Base-by-base conservation (phyloP, 2,797 vertebrate genomes). In the Alosa sapidissima region DNA sequence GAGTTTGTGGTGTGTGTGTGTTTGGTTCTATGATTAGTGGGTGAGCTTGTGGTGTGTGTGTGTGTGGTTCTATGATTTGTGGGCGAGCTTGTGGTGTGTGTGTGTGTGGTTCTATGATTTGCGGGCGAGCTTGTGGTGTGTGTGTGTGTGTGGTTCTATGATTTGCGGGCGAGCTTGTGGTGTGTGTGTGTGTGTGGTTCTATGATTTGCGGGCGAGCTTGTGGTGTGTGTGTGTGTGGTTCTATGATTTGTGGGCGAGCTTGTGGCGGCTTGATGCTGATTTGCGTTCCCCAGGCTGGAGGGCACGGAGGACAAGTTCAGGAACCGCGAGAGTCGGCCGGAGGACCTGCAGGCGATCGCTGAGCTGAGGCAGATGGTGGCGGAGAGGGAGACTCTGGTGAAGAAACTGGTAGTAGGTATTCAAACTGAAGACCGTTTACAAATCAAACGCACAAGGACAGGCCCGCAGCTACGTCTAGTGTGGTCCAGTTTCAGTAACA, bases 321-420 rank as follows among this genome's bases (percentile, higher is more conserved):
- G 97, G 86, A 97, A 96, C 94, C 95, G 98, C 91, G 98, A 99
- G 93, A 97, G 98, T 91, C 95, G 98, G 86, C 96, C 96, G 0
- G 98, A 99, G 93, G 98, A 99, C 89, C 92, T 99, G 86, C 97
- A 98, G 86, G 90, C 97, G 60, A 99, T 99, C 81, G 95, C 97
- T 33, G 98, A 99, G 88, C 95, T 99, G 94, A 95, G 97, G 94
- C 97, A 97, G 91, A 96, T 99, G 96, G 96, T 99, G 91, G 93
- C 96, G 0, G 98, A 99, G 87, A 95, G 98, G 82, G 98, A 99
- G 89, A 94, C 96, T 33, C 96, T 99, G 90, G 98, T 99, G 92
- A 99, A 99, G 91, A 99, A 99, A 93, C 92, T 99, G 88, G 98
- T 99, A 94, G 98, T 99, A 95, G 96, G 97, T 95, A 13, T 89